A percentile compares a stretch with the other conserved stretches of the same genome.
Evolutionary conservation across 2,888 invertebrate species (phyloP).

Genomic region (Drosophila formosana): DNA sequence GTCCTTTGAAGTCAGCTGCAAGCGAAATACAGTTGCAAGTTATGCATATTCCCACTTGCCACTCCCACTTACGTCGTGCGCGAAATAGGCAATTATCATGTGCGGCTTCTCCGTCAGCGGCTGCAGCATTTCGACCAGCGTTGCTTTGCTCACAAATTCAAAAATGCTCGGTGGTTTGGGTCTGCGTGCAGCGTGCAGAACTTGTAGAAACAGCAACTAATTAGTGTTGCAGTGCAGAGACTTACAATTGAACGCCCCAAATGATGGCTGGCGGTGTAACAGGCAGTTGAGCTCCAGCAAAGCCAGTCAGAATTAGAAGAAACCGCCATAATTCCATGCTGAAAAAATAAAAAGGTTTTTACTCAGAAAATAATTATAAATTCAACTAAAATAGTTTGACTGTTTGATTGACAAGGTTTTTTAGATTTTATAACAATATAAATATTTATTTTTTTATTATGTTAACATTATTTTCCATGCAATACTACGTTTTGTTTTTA

Average conservation of each 20-base stretch:
- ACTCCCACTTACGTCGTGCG: conserved; percentile 38
- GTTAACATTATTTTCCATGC: neutral
- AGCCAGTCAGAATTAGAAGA: neutral
- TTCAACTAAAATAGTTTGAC: neutral
- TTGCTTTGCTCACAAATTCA: conserved; percentile 2
- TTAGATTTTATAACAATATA: neutral
- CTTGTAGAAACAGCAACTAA: neutral
- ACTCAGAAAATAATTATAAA: neutral
- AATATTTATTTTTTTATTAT: too few species aligned
- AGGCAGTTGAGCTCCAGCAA: neutral
- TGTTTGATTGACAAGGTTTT: neutral
- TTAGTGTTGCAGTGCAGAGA: neutral
- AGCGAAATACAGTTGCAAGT: neutral
- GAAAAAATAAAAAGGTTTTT: neutral
- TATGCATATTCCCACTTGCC: neutral
- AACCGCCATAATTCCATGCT: conserved; percentile 16
- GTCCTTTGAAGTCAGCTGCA: conserved; percentile 55
- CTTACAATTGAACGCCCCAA: conserved; percentile 60
- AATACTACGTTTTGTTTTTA: neutral
- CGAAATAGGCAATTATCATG: conserved; percentile 54
- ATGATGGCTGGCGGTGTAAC: conserved; percentile 59
- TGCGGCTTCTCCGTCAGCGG: conserved; percentile 18
- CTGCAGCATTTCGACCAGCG: conserved; percentile 36
- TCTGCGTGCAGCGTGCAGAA: conserved; percentile 14
- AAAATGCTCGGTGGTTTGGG: conserved; percentile 32